Percentiles rank a stretch among this genome's conserved stretches.
Conservation (phyloP, 2,113 vertebrate species). For the Ictalurus punctatus region DNA sequence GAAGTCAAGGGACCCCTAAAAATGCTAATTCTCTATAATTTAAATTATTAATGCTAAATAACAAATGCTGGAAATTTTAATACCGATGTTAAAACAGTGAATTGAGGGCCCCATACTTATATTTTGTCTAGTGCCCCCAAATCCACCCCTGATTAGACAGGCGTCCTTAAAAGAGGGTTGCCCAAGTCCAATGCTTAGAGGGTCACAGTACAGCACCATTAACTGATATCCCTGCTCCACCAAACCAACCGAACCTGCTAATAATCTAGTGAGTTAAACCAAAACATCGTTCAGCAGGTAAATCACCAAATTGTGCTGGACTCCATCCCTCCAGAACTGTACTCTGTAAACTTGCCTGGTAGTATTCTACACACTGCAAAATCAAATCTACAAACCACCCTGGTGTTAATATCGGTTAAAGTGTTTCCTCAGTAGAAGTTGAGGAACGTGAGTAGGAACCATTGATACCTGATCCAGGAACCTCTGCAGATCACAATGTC, state of each 20-base stretch:
- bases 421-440: not conserved
- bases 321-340: not conserved
- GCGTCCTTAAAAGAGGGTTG: not conserved
- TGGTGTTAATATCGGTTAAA: not conserved
- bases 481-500: slow-evolving; percentile 73
- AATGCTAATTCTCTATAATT: too few species aligned
- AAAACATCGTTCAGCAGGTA: not conserved
- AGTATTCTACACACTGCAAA: not conserved
- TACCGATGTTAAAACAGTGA: too few species aligned
- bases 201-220: not conserved
- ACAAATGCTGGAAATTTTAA: too few species aligned
- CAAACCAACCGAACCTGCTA: not conserved
- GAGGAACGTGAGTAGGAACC: not conserved
- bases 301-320: not conserved
- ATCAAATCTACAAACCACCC: not conserved
- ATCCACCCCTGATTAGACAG: too few species aligned
- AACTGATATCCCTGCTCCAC: not conserved
- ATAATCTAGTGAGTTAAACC: not conserved
- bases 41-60: too few species aligned
- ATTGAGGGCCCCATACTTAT: too few species aligned
- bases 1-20: too few species aligned
- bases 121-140: too few species aligned
- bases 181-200: not conserved
- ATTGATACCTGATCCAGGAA: slow-evolving; percentile 84
- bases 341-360: not conserved